Evolutionary conservation across 1,140 invertebrate genomes (phyloP).

Genomic region (Bicyclus anynana): DNA sequence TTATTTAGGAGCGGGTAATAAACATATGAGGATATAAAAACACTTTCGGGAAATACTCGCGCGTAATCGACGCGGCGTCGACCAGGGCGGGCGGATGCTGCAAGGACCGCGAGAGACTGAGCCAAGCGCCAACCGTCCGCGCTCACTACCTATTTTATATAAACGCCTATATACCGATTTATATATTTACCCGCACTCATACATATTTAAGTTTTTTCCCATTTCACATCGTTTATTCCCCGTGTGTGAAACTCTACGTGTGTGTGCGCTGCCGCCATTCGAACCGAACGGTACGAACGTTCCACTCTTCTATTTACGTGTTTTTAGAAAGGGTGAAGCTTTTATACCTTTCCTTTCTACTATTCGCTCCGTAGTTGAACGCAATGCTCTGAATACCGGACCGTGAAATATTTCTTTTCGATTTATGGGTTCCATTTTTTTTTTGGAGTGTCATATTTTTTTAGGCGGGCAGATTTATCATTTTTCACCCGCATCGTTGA

Average conservation of each 20-base stretch:
- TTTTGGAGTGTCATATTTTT: constrained; percentile 53
- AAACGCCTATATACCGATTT: constrained; percentile 74
- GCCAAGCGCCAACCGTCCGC: constrained; percentile 40
- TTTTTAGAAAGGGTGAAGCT: constrained; percentile 76
- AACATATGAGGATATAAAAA: constrained; percentile 10
- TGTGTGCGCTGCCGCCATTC: constrained; percentile 53
- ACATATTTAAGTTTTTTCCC: constrained; percentile 77
- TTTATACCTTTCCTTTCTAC: constrained; percentile 75
- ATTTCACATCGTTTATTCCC: constrained; percentile 73
- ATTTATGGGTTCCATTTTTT: constrained; percentile 70
- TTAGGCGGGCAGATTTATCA: constrained; percentile 45
- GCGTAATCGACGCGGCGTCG: constrained; percentile 7
- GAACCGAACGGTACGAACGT: constrained; percentile 60
- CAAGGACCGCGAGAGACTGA: constrained; percentile 59
- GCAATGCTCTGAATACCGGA: constrained; percentile 57
- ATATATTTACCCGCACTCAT: constrained; percentile 77
- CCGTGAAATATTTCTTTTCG: constrained; percentile 68
- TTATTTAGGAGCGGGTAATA: constrained; percentile 5
- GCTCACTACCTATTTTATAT: constrained; percentile 68
- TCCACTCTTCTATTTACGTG: constrained; percentile 67
- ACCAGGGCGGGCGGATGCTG: constrained; percentile 25
- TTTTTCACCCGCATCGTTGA: constrained; percentile 23
- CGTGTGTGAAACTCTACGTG: constrained; percentile 58
- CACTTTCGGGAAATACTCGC: not conserved
- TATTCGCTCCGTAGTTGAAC: constrained; percentile 65